Conservation (phyloP, 2,113 vertebrate genomes). For the Podarcis raffonei region DNA sequence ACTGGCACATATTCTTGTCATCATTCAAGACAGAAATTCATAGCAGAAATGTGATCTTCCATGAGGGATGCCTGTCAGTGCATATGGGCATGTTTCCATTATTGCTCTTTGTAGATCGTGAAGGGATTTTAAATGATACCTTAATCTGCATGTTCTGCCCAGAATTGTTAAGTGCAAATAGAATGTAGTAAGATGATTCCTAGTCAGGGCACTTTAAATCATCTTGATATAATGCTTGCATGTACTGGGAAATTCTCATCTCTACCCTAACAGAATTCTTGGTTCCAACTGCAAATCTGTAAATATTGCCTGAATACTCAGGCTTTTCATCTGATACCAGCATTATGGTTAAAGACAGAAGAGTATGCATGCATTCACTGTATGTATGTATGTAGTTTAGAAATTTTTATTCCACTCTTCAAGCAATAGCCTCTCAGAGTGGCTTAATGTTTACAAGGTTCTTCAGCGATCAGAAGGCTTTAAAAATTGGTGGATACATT, state of each 20-base stretch:
- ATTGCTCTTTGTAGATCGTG: background rate
- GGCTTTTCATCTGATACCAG: constrained; percentile 5
- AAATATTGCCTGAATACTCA: background rate
- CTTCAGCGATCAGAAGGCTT: background rate
- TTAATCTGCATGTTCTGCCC: background rate
- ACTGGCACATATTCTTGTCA: background rate
- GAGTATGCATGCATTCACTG: background rate
- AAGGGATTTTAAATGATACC: background rate
- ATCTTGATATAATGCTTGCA: constrained; percentile 5
- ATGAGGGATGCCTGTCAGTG: background rate
- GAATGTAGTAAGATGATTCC: background rate
- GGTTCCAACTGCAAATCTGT: background rate
- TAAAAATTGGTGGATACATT: background rate
- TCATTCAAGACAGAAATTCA: background rate
- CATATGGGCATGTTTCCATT: background rate
- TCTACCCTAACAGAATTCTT: background rate
- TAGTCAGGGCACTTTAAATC: constrained; percentile 5
- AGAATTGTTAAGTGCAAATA: background rate
- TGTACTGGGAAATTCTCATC: constrained; percentile 1
- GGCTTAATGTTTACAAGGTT: background rate
- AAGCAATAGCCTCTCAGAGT: background rate
- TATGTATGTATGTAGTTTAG: background rate
- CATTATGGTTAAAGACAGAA: background rate
- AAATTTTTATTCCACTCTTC: background rate
- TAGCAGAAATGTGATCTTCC: constrained; percentile 1